Conservation (phyloP, 1,140 invertebrate genomes). For the Galleria mellonella region DNA sequence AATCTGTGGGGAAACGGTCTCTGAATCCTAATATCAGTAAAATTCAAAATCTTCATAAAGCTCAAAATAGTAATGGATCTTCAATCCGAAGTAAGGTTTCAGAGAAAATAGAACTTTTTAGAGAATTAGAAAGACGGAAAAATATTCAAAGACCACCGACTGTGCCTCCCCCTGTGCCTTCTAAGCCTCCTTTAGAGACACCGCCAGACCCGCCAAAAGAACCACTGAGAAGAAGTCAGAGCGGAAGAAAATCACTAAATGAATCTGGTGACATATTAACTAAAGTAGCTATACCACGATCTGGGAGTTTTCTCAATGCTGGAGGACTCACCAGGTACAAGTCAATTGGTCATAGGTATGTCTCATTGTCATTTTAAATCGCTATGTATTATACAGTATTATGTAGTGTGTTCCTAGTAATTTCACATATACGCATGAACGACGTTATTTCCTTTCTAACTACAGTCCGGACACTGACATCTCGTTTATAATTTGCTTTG, state of each 20-base stretch:
- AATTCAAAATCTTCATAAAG: conserved; percentile 27
- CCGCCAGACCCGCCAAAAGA: conserved; percentile 44
- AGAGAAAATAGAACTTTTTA: conserved; percentile 71
- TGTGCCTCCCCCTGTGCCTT: conserved; percentile 63
- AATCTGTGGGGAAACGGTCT: conserved; percentile 51
- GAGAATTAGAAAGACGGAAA: conserved; percentile 71
- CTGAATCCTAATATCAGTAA: conserved; percentile 23
- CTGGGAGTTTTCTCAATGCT: conserved; percentile 87
- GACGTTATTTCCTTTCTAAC: conserved; percentile 25
- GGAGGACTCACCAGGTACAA: conserved; percentile 82
- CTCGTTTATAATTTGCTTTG: conserved; percentile 12
- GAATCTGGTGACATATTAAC: conserved; percentile 85
- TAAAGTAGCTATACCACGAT: conserved; percentile 87
- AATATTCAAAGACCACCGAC: conserved; percentile 67
- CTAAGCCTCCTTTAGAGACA: conserved; percentile 44
- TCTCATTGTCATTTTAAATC: conserved; percentile 9
- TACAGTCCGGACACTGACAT: conserved; percentile 11
- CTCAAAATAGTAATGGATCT: conserved; percentile 59
- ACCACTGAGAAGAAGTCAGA: conserved; percentile 66
- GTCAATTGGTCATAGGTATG: conserved; percentile 77
- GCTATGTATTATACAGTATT: conserved; percentile 1
- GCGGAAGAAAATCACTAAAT: conserved; percentile 61
- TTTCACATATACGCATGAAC: conserved; percentile 18
- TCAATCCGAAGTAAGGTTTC: conserved; percentile 68
- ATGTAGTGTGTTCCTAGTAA: conserved; percentile 10